Conservation (phyloP, 2,113 vertebrate genomes). For the Rattus rattus region DNA sequence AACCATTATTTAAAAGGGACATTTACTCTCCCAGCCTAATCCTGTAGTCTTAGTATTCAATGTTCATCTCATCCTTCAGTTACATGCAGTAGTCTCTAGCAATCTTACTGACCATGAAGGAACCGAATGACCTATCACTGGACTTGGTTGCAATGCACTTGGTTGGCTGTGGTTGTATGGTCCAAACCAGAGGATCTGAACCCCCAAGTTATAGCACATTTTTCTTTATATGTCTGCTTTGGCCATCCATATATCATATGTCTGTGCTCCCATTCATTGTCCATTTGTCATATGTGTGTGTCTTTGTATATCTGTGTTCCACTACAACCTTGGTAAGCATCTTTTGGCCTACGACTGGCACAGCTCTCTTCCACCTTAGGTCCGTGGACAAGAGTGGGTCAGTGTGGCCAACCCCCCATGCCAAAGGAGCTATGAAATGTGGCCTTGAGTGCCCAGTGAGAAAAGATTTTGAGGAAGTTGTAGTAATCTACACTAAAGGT, state of each 20-base stretch:
- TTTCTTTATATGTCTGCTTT: background rate
- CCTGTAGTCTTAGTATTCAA: background rate
- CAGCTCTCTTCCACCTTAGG: background rate
- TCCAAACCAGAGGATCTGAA: background rate
- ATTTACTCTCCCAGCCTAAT: background rate
- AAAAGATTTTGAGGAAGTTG: background rate
- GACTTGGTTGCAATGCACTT: background rate
- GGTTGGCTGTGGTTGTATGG: background rate
- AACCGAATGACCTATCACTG: background rate
- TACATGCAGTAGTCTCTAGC: background rate
- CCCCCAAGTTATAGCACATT: background rate
- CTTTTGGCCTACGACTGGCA: background rate
- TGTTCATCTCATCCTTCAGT: background rate
- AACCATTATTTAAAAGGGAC: background rate
- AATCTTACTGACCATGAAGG: background rate
- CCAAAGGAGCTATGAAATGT: background rate
- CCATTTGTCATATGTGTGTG: background rate
- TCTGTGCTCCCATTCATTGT: background rate
- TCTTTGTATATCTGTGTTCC: background rate
- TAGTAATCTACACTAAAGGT: background rate
- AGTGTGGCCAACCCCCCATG: rapidly evolving
- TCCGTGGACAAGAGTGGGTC: background rate
- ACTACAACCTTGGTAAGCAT: background rate
- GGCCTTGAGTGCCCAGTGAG: too few species aligned
- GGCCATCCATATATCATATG: background rate